Conservation (phyloP, 2,797 vertebrate species). For the Spatula versicolor region DNA sequence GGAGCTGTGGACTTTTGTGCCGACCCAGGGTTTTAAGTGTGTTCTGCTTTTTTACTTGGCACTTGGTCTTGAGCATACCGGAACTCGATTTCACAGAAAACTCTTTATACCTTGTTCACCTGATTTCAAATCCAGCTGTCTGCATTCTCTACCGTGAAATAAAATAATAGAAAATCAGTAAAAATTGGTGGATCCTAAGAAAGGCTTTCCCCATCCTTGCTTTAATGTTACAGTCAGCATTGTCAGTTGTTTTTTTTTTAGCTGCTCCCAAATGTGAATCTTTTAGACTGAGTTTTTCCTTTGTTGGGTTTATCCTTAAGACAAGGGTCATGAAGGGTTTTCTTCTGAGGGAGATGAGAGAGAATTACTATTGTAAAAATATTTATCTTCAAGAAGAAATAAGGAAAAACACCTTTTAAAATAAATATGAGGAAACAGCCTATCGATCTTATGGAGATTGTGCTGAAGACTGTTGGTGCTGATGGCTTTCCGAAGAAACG, state of each 20-base stretch:
- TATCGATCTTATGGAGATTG: background rate
- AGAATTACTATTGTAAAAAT: background rate
- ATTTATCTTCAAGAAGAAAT: background rate
- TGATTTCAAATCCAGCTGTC: background rate
- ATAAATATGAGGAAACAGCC: background rate
- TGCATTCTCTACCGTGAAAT: background rate
- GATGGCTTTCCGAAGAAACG: background rate
- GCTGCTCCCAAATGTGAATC: background rate
- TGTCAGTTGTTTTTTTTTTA: background rate
- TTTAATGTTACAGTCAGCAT: background rate
- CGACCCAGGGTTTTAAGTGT: background rate
- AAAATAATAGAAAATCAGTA: background rate
- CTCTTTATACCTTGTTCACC: background rate
- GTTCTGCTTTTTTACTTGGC: background rate
- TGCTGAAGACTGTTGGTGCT: background rate
- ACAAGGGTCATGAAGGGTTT: background rate
- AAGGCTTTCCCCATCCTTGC: background rate
- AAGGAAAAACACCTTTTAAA: background rate
- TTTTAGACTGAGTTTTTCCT: background rate
- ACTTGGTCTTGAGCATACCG: background rate
- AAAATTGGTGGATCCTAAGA: background rate
- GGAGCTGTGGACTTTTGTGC: background rate
- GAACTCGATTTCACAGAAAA: background rate
- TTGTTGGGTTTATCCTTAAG: background rate
- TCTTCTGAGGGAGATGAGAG: background rate